Percentiles rank a stretch among this genome's conserved stretches.
Conservation (phyloP, 2,888 invertebrate species). For the Meiosimyza platycephala region DNA sequence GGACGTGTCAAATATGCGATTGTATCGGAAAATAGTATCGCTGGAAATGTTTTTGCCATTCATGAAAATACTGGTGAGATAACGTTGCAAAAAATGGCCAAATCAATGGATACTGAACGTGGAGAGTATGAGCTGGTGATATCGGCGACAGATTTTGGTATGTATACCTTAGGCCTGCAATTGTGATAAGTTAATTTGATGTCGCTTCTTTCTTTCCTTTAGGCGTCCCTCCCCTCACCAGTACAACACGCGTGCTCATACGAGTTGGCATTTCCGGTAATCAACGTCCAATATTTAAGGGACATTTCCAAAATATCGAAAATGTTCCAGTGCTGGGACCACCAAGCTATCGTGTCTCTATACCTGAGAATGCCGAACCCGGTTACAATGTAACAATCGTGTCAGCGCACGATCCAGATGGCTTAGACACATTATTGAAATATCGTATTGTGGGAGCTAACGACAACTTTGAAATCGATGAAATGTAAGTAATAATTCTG, state of each 20-base stretch:
- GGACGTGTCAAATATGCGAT: slow-evolving; percentile 76
- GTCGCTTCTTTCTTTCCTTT: slow-evolving; percentile 22
- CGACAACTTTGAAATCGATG: slow-evolving; percentile 82
- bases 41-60: slow-evolving; percentile 74
- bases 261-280: slow-evolving; percentile 85
- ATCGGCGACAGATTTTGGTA: slow-evolving; percentile 79
- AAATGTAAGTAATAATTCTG: slow-evolving; percentile 69
- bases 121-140: slow-evolving; percentile 79
- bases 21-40: slow-evolving; percentile 76
- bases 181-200: not conserved
- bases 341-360: slow-evolving; percentile 77
- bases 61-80: slow-evolving; percentile 79
- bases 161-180: slow-evolving; percentile 29
- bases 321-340: slow-evolving; percentile 73
- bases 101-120: slow-evolving; percentile 79
- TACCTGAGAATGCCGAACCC: slow-evolving; percentile 77
- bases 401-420: slow-evolving; percentile 83
- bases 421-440: slow-evolving; percentile 75
- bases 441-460: slow-evolving; percentile 81
- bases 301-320: slow-evolving; percentile 74
- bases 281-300: slow-evolving; percentile 82
- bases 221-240: slow-evolving; percentile 74
- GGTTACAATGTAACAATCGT: slow-evolving; percentile 79
- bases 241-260: slow-evolving; percentile 75
- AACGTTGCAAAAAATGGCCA: slow-evolving; percentile 73